phyloP scores from a whole-genome alignment of 2,797 vertebrate genomes.

The Acrossocheilus wenchowensis region DNA sequence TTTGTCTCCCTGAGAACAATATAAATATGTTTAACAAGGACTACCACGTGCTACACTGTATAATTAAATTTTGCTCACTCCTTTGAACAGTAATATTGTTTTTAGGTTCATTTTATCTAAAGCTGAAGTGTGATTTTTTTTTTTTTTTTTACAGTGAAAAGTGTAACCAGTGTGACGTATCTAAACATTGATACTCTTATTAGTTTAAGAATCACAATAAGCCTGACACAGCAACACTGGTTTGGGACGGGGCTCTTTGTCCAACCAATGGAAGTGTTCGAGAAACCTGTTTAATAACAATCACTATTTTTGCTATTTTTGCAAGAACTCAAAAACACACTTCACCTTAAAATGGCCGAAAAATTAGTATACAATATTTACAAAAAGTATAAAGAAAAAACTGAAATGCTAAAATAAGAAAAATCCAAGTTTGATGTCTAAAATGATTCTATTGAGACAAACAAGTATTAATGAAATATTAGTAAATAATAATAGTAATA shows the following conservation, averaged over 20 bases:
- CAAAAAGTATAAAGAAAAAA: not conserved
- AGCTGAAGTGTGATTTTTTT: not conserved
- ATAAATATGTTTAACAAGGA: constrained; percentile 60
- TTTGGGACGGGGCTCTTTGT: not conserved
- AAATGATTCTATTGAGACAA: not conserved
- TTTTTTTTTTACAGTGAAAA: not conserved
- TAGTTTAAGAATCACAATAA: not conserved
- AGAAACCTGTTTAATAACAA: not conserved
- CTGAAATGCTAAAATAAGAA: not conserved
- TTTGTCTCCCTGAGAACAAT: constrained; percentile 57
- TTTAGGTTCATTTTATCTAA: constrained; percentile 8
- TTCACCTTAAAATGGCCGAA: not conserved
- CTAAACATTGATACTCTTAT: not conserved
- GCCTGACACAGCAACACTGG: not conserved
- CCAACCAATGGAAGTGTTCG: not conserved
- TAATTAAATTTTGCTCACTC: constrained; percentile 33
- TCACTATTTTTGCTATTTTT: not conserved
- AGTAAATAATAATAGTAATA: not conserved
- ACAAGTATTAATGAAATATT: not conserved
- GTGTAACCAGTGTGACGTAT: not conserved
- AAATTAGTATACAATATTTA: not conserved
- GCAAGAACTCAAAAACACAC: not conserved
- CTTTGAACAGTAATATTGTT: constrained; percentile 17
- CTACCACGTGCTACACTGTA: constrained; percentile 45
- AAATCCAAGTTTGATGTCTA: not conserved